These are phyloP conservation scores for Odontocerum albicorne DNA, from an alignment of 2,888 invertebrate species.

Conservation along the genomic window DNA sequence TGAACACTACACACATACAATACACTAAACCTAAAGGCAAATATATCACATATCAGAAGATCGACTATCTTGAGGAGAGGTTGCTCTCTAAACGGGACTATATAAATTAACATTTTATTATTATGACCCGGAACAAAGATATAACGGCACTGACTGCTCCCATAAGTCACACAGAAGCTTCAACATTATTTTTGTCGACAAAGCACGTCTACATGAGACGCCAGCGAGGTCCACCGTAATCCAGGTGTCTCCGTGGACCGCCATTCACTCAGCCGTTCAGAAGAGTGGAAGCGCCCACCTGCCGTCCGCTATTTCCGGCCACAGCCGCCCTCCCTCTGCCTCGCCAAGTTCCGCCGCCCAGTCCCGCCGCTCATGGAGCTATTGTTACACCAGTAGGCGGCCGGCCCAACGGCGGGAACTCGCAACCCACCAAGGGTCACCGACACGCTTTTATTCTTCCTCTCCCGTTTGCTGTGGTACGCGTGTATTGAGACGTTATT, in stretches of 20 bases:
- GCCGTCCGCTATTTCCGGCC: slow-evolving; percentile 55
- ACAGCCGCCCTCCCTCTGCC: slow-evolving; percentile 19
- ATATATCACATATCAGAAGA: no score
- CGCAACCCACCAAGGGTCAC: neutral
- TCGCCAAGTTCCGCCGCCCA: slow-evolving; percentile 32
- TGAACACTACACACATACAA: no score
- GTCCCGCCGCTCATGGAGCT: slow-evolving; percentile 22
- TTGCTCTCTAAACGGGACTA: no score
- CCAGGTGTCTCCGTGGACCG: slow-evolving; percentile 14
- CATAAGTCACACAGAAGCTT: no score
- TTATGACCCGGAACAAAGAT: no score
- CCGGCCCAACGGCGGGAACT: slow-evolving; percentile 18
- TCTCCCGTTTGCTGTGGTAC: no score
- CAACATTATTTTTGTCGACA: neutral
- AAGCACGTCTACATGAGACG: neutral
- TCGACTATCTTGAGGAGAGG: no score
- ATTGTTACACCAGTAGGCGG: slow-evolving; percentile 22
- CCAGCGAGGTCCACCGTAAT: neutral
- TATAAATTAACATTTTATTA: no score
- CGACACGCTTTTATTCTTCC: neutral
- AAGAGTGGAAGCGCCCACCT: slow-evolving; percentile 45
- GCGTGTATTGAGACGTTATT: no score
- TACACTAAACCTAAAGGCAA: no score
- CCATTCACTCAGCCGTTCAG: slow-evolving; percentile 10
- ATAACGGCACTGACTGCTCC: no score